Evolutionary conservation across 2,113 vertebrate species (phyloP).

Genomic region (Eleginops maclovinus): DNA sequence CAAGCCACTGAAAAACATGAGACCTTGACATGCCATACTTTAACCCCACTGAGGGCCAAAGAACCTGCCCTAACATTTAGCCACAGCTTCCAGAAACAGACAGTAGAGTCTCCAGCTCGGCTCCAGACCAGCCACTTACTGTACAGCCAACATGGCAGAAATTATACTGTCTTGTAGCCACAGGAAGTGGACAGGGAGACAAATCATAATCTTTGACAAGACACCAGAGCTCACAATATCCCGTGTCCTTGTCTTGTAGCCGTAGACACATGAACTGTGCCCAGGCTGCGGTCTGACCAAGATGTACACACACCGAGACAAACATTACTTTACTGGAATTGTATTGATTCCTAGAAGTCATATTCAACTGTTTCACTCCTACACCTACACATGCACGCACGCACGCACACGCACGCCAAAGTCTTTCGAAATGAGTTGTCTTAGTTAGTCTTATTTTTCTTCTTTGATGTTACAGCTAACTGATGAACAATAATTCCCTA

Average conservation of each 20-base stretch:
- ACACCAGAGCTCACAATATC: constrained; percentile 46
- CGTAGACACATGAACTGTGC: constrained; percentile 16
- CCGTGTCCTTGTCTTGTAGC: constrained; percentile 39
- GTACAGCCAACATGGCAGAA: constrained; percentile 50
- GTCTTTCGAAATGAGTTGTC: constrained; percentile 37
- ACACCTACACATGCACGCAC: neutral
- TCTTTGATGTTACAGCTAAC: neutral
- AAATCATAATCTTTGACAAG: constrained; percentile 32
- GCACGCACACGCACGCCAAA: constrained; percentile 12
- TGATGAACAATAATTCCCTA: neutral
- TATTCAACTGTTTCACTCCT: constrained; percentile 26
- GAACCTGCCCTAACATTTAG: constrained; percentile 29
- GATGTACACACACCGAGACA: constrained; percentile 14
- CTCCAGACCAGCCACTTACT: constrained; percentile 60
- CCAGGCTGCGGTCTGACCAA: constrained; percentile 49
- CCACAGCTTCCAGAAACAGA: constrained; percentile 39
- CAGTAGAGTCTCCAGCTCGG: constrained; percentile 45
- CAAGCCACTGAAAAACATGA: constrained; percentile 42
- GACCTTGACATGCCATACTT: constrained; percentile 32
- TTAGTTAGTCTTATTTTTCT: constrained; percentile 1
- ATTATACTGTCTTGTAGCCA: constrained; percentile 52
- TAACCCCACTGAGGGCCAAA: constrained; percentile 9
- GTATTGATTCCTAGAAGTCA: constrained; percentile 48
- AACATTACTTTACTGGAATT: constrained; percentile 46
- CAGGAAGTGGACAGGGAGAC: constrained; percentile 57